Base-by-base conservation (phyloP, 2,797 vertebrate genomes). In the Hoplostethus atlanticus region DNA sequence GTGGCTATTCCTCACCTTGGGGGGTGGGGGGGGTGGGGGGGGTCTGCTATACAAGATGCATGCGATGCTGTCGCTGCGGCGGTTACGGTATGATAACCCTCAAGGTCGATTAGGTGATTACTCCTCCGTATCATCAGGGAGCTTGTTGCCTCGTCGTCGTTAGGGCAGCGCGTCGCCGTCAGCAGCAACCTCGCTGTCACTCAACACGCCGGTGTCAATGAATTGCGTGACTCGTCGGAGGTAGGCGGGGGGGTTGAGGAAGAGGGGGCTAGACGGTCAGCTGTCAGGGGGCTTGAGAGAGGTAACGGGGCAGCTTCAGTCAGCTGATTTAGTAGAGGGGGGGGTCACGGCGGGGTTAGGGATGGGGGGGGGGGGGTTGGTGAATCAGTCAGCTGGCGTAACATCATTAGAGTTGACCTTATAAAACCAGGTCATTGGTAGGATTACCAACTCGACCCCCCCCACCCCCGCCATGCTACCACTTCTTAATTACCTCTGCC, bases 401-500 rank as follows among this genome's bases (percentile, higher is more conserved):
- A 76, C 76, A 68, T 88, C 79, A 88, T 93, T 94, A 92, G 65
- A 67, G 79, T 73, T 28, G 73, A 91, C 84, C 72, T 73, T 82
- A 79, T 87, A 88, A 95, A 93, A 90, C 81, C 86, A 93, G 94
- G 90, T 86, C 73, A 64, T 65, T 75, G 60, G 81, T 71, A 60
- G 92, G 83, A 87, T 90, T 89, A 88, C 74, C 59, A 62, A 80
- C 80, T 51, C 70, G 54, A 13, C 53, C 16, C 69, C 21, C 11
- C 30, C 6, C 44, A 13, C 5, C 57, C 57, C 31, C 6, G 3
- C 2, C 55, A 2, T 34, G 30, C 34, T 52, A 58, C 71, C 11
- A 68, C 61, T 36, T 8, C 0, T n/a, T 69, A 72, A 79, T 60
- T 59, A 63, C 42, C 15, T 11, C 52, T 10, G 44, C 64, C 46